Conservation (phyloP, 1,140 invertebrate species). For the Drosophila micromelanica region DNA sequence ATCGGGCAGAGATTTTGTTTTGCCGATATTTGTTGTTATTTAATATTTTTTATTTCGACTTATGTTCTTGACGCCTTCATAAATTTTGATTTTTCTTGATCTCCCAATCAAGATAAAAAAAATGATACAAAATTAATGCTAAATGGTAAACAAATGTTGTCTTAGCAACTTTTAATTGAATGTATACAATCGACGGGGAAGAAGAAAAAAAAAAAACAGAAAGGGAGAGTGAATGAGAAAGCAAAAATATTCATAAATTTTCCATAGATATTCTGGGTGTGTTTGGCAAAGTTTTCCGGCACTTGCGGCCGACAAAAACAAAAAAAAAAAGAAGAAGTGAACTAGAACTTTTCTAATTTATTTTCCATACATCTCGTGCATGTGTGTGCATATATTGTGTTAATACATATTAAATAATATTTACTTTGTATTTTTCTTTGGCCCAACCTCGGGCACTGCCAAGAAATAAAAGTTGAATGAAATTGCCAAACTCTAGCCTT, state of each 20-base stretch:
- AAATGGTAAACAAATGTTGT: slow-evolving; percentile 73
- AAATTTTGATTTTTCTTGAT: slow-evolving; percentile 62
- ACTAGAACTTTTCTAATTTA: slow-evolving; percentile 77
- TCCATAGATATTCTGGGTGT: slow-evolving; percentile 45
- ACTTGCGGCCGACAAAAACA: slow-evolving; percentile 37
- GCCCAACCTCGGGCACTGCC: neutral
- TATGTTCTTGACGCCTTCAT: slow-evolving; percentile 57
- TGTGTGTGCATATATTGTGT: slow-evolving; percentile 46
- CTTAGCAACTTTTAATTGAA: slow-evolving; percentile 73
- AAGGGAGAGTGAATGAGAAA: neutral
- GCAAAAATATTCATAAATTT: slow-evolving; percentile 74
- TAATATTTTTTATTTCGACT: slow-evolving; percentile 43
- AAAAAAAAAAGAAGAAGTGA: slow-evolving; percentile 43
- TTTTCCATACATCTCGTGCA: slow-evolving; percentile 59
- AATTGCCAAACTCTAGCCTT: slow-evolving; percentile 42
- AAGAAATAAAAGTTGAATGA: neutral
- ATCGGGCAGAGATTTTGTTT: slow-evolving; percentile 15
- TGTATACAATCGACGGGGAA: slow-evolving; percentile 45
- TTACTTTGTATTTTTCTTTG: slow-evolving; percentile 76
- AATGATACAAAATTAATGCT: slow-evolving; percentile 29
- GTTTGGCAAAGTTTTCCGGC: slow-evolving; percentile 49
- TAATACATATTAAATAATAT: slow-evolving; percentile 78
- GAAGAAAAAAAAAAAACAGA: neutral
- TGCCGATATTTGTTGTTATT: slow-evolving; percentile 44
- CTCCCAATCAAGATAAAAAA: neutral